These are phyloP conservation scores for Plebejus anna DNA, from an alignment of 2,888 invertebrate species.

Conservation along the genomic window DNA sequence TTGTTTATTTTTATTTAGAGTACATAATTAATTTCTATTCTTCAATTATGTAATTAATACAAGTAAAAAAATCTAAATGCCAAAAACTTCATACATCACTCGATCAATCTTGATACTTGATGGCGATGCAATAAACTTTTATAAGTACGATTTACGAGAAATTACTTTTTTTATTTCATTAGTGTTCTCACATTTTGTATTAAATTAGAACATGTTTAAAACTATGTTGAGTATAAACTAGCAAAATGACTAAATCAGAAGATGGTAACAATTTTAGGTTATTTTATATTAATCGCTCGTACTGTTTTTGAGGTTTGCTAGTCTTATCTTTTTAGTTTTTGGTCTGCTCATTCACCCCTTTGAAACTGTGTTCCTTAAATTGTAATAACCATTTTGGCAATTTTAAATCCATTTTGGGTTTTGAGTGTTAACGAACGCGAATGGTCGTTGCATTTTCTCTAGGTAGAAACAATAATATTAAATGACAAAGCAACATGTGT, in stretches of 20 bases:
- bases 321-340: background rate
- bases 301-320: background rate
- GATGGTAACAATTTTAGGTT: too few relatives aligned
- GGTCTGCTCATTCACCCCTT: background rate
- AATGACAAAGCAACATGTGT: conserved; percentile 23
- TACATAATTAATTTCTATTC: too few relatives aligned
- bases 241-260: too few relatives aligned
- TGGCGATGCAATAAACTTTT: too few relatives aligned
- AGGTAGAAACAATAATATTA: background rate
- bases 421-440: background rate
- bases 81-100: background rate
- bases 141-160: too few relatives aligned
- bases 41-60: too few relatives aligned
- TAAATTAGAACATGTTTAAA: too few relatives aligned
- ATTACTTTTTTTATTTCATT: too few relatives aligned
- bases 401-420: background rate
- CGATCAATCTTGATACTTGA: background rate
- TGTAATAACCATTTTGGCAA: background rate
- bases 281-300: background rate
- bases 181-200: too few relatives aligned
- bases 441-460: background rate
- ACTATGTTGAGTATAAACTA: too few relatives aligned
- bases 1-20: too few relatives aligned
- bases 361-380: background rate
- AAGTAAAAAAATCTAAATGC: background rate